Percentiles rank a stretch among this genome's conserved stretches.
Conservation (phyloP, 2,113 vertebrate species). For the Bufo gargarizans region DNA sequence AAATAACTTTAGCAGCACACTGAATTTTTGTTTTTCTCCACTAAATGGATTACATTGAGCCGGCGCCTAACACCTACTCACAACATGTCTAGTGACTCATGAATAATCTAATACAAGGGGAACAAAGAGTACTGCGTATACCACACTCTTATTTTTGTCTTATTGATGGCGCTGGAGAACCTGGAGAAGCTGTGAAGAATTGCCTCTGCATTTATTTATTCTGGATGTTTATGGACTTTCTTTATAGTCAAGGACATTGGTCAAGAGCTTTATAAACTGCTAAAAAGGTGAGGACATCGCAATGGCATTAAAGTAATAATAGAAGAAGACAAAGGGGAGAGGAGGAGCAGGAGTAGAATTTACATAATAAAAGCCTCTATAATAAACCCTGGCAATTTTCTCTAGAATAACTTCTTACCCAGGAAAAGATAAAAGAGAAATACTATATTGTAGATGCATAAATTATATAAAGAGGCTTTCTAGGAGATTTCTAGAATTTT, state of each 20-base stretch:
- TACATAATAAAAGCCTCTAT: neutral
- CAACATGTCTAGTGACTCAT: conserved; percentile 59
- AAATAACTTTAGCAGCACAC: conserved; percentile 36
- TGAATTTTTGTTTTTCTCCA: conserved; percentile 53
- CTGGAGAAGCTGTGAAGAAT: conserved; percentile 22
- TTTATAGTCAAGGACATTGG: neutral
- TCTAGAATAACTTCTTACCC: too few species aligned
- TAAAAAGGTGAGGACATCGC: neutral
- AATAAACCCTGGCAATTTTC: neutral
- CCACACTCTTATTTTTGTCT: conserved; percentile 21
- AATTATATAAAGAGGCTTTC: too few species aligned
- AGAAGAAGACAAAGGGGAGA: neutral
- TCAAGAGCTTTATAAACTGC: neutral
- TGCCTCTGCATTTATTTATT: conserved; percentile 19
- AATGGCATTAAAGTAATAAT: neutral
- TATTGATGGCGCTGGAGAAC: conserved; percentile 15
- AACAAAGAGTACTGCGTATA: conserved; percentile 49
- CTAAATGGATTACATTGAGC: conserved; percentile 50
- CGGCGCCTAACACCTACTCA: conserved; percentile 54
- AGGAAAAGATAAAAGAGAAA: neutral
- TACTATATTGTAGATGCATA: too few species aligned
- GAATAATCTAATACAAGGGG: conserved; percentile 54
- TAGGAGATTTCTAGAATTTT: too few species aligned
- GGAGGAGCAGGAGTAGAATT: neutral
- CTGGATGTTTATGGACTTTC: neutral